phyloP scores from a whole-genome alignment of 2,888 invertebrate genomes.

The Antheraea yamamai region DNA sequence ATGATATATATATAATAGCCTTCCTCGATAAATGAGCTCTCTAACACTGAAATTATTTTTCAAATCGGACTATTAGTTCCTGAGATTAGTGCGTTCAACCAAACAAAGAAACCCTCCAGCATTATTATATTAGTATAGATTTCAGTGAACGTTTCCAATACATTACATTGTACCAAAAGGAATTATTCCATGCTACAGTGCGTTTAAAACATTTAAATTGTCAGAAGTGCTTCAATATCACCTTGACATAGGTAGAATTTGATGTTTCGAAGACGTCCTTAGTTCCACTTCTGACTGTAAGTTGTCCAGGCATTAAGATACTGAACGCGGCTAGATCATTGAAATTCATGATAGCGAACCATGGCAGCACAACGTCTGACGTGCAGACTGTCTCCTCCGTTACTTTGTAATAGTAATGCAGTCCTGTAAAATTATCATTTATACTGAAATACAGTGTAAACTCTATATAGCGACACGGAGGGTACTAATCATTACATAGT shows the following conservation, averaged over 20 bases:
- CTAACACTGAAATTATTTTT: too few species aligned
- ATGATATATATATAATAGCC: too few species aligned
- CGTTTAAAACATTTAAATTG: background rate
- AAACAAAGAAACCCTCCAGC: too few species aligned
- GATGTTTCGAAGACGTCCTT: constrained; percentile 46
- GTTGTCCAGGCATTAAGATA: constrained; percentile 36
- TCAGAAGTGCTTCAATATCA: constrained; percentile 26
- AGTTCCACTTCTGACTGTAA: constrained; percentile 25
- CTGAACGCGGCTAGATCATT: constrained; percentile 45
- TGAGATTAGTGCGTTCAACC: too few species aligned
- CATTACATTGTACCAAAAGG: too few species aligned
- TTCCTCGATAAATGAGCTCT: too few species aligned
- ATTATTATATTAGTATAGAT: too few species aligned
- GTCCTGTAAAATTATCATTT: constrained; percentile 34
- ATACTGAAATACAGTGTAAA: too few species aligned
- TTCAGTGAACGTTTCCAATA: too few species aligned
- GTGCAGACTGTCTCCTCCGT: constrained; percentile 36
- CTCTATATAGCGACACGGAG: too few species aligned
- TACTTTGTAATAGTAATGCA: constrained; percentile 58
- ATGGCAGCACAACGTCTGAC: constrained; percentile 39
- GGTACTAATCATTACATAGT: too few species aligned
- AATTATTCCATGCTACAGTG: background rate
- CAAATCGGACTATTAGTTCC: too few species aligned
- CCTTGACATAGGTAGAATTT: constrained; percentile 35
- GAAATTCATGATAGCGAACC: constrained; percentile 48